phyloP scores from a whole-genome alignment of 2,888 invertebrate species.

The Junonia oenone region DNA sequence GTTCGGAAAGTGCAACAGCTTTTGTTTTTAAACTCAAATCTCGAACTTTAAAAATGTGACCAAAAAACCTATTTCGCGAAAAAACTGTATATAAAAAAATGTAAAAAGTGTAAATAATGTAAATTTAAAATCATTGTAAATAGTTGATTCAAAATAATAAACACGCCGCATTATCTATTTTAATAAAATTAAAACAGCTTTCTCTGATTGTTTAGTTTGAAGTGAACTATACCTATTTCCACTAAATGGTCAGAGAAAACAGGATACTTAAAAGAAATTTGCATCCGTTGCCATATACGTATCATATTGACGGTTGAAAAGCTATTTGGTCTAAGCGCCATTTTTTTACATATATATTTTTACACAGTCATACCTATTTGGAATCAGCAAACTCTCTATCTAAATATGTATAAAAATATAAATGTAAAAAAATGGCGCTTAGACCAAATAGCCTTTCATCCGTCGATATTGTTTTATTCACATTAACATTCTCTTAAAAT shows the following conservation, averaged over 20 bases:
- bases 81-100: background rate
- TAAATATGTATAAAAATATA: too few relatives aligned
- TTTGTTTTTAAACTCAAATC: constrained; percentile 23
- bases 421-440: too few relatives aligned
- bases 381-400: too few relatives aligned
- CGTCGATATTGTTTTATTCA: background rate
- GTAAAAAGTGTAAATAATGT: background rate
- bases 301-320: too few relatives aligned
- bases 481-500: background rate
- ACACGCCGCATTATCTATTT: background rate
- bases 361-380: too few relatives aligned
- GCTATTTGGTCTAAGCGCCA: too few relatives aligned
- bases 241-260: background rate
- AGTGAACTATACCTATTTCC: background rate
- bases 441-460: too few relatives aligned
- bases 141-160: constrained; percentile 1
- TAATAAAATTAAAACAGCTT: too few relatives aligned
- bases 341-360: too few relatives aligned
- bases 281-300: too few relatives aligned
- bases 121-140: constrained; percentile 1
- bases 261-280: background rate
- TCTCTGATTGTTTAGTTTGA: too few relatives aligned
- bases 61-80: background rate
- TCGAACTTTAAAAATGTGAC: background rate
- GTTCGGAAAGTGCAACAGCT: constrained; percentile 23